A percentile compares a stretch with the other conserved stretches of the same genome.
Conservation (phyloP, 53 echinoderm and acorn worm species). For the Henricia sp. region DNA sequence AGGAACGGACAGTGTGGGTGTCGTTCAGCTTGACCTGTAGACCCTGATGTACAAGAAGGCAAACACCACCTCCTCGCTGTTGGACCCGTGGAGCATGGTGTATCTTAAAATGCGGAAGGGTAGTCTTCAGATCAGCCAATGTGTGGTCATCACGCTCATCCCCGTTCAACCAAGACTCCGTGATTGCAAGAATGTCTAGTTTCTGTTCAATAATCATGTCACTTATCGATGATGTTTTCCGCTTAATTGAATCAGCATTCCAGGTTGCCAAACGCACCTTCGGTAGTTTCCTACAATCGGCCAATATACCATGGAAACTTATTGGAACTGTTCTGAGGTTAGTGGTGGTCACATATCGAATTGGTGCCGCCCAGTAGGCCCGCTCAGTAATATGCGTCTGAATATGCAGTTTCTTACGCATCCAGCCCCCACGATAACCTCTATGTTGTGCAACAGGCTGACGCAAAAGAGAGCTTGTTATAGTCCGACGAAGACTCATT, state of each 20-base stretch:
- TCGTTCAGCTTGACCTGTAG: slow-evolving; percentile 4
- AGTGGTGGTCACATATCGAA: background rate
- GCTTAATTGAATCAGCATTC: slow-evolving; percentile 8
- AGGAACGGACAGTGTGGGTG: background rate
- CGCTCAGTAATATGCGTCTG: background rate
- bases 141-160: slow-evolving; percentile 20
- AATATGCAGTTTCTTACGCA: background rate
- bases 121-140: slow-evolving; percentile 23
- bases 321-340: background rate
- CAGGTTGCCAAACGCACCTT: slow-evolving; percentile 1
- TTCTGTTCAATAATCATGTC: background rate
- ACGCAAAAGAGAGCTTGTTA: too few species aligned
- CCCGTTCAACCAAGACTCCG: slow-evolving; percentile 43
- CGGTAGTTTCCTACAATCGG: background rate
- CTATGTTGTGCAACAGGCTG: background rate
- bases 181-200: slow-evolving; percentile 29
- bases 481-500: too few species aligned
- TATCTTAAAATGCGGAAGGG: background rate
- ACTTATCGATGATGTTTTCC: background rate
- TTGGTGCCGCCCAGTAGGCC: background rate
- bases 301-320: background rate
- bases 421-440: slow-evolving; percentile 4
- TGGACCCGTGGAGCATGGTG: slow-evolving; percentile 4
- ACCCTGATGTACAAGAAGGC: slow-evolving; percentile 14
- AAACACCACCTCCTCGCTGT: slow-evolving; percentile 2